Conservation (phyloP, 2,888 invertebrate genomes). For the Folsomia manolachei region DNA sequence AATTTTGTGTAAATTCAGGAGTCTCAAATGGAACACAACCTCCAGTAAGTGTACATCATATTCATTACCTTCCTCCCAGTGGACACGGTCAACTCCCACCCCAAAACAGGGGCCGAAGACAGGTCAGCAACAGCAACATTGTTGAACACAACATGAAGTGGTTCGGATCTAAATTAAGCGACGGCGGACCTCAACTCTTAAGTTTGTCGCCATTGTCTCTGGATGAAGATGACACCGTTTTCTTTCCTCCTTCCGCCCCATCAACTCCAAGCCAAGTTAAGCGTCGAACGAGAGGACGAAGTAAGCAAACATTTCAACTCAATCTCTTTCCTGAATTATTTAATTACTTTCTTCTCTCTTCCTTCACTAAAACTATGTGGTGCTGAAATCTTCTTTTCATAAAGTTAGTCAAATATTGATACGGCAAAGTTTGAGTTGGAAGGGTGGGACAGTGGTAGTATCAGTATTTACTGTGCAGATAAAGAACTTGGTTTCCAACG, state of each 20-base stretch:
- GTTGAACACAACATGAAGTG: conserved; percentile 43
- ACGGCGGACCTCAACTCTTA: conserved; percentile 62
- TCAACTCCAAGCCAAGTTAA: conserved; percentile 45
- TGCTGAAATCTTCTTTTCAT: too few species aligned
- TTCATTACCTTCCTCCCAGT: not conserved
- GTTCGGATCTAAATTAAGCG: conserved; percentile 51
- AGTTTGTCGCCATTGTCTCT: conserved; percentile 56
- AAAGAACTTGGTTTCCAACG: not conserved
- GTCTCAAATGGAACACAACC: not conserved
- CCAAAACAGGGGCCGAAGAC: too few species aligned
- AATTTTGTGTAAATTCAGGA: not conserved
- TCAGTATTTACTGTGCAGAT: not conserved
- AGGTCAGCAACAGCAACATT: not conserved
- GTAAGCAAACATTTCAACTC: conserved; percentile 38
- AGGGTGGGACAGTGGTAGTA: not conserved
- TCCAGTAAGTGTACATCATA: not conserved
- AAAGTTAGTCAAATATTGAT: not conserved
- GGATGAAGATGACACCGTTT: conserved; percentile 33
- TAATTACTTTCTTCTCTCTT: not conserved
- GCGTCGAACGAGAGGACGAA: conserved; percentile 47
- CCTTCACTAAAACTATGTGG: not conserved
- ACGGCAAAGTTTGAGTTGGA: not conserved
- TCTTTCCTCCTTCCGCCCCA: conserved; percentile 45
- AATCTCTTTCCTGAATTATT: not conserved
- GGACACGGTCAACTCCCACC: too few species aligned